Evolutionary conservation across 2,888 invertebrate genomes (phyloP).

Genomic region (Dicyrtoma fusca): DNA sequence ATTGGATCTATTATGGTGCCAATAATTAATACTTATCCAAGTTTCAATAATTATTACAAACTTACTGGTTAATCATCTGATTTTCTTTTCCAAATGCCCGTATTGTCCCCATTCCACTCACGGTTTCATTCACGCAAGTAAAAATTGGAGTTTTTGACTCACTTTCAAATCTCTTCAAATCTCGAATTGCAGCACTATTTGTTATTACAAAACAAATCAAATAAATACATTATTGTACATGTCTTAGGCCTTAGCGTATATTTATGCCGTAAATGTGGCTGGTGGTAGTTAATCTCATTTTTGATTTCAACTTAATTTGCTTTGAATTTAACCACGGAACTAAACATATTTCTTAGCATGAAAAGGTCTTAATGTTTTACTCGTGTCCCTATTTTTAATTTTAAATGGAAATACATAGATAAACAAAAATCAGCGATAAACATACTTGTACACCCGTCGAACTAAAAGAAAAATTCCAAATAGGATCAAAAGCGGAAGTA

Average conservation of each 20-base stretch:
- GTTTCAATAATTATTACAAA: slow-evolving; percentile 1
- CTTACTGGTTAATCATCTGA: slow-evolving; percentile 62
- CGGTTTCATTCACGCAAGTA: slow-evolving; percentile 65
- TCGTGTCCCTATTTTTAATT: too few species aligned
- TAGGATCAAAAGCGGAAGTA: slow-evolving; percentile 62
- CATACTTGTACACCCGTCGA: slow-evolving; percentile 60
- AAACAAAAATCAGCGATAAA: slow-evolving; percentile 3
- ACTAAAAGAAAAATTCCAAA: slow-evolving; percentile 60
- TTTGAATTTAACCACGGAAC: slow-evolving; percentile 1
- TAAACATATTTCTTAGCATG: background rate
- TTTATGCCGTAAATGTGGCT: too few species aligned
- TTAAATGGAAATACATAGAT: background rate
- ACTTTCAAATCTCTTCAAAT: slow-evolving; percentile 65
- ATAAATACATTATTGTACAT: too few species aligned
- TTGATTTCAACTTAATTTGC: background rate
- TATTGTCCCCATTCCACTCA: slow-evolving; percentile 67
- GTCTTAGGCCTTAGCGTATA: too few species aligned
- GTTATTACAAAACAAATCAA: background rate
- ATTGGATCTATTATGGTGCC: background rate
- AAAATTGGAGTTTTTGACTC: slow-evolving; percentile 66
- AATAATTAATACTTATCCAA: background rate
- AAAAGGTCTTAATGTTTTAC: too few species aligned
- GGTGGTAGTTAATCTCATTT: background rate
- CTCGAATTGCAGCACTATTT: slow-evolving; percentile 61
- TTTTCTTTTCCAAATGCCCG: slow-evolving; percentile 66